Percentiles rank a stretch among this genome's conserved stretches.
Conservation (phyloP, 1,140 invertebrate genomes). For the Bombus pascuorum region DNA sequence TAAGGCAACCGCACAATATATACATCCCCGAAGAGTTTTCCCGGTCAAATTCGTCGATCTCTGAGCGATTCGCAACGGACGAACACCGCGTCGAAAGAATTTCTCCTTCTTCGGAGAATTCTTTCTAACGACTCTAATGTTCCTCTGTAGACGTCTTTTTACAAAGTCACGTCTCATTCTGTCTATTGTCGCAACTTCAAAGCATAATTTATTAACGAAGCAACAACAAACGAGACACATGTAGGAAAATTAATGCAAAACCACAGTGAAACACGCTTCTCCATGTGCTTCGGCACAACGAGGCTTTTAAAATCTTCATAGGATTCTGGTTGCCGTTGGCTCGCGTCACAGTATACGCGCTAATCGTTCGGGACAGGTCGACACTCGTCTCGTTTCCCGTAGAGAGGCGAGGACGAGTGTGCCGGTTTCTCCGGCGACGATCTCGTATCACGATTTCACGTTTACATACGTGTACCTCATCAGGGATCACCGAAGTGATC, state of each 20-base stretch:
- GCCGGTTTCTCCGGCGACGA: slow-evolving; percentile 59
- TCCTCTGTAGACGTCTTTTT: neutral
- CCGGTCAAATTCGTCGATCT: slow-evolving; percentile 53
- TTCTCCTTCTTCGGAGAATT: neutral
- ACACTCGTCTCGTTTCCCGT: slow-evolving; percentile 66
- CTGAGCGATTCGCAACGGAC: slow-evolving; percentile 57
- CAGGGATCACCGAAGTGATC: slow-evolving; percentile 64
- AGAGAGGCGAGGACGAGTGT: slow-evolving; percentile 60
- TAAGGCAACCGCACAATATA: slow-evolving; percentile 1
- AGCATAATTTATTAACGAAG: neutral
- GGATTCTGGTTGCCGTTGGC: slow-evolving; percentile 34
- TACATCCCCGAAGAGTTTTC: slow-evolving; percentile 59
- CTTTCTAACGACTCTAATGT: neutral
- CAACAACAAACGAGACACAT: neutral
- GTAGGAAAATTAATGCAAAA: neutral
- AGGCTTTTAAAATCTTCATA: slow-evolving; percentile 23
- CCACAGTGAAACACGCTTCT: no score
- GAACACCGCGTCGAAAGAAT: neutral
- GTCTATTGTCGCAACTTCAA: neutral
- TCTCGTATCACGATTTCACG: slow-evolving; percentile 69
- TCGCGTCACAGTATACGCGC: slow-evolving; percentile 62
- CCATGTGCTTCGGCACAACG: neutral
- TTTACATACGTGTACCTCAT: slow-evolving; percentile 50
- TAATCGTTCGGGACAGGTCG: slow-evolving; percentile 71
- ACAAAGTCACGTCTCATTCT: neutral